Evolutionary conservation across 2,888 invertebrate species (phyloP).

Genomic region (Polyommatus iphigenia): DNA sequence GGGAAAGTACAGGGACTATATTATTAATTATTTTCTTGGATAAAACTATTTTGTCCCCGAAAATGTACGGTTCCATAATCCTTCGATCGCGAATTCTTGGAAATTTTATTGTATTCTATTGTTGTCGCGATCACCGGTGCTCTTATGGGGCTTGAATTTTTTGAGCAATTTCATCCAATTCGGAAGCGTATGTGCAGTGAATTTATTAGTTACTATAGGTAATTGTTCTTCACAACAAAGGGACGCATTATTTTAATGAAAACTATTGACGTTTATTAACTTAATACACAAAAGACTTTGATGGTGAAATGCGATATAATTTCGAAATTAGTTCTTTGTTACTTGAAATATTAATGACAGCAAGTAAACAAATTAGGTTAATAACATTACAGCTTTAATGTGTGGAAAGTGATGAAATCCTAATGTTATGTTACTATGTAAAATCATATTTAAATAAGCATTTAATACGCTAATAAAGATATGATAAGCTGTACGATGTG

Average conservation of each 20-base stretch:
- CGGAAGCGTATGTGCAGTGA: neutral
- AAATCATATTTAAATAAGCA: too few relatives aligned
- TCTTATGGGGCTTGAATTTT: too few relatives aligned
- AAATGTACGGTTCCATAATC: too few relatives aligned
- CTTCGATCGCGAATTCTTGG: too few relatives aligned
- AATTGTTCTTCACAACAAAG: slow-evolving; percentile 5
- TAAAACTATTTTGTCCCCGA: too few relatives aligned
- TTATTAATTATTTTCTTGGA: too few relatives aligned
- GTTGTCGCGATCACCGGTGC: too few relatives aligned
- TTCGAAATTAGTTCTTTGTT: neutral
- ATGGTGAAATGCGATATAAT: neutral
- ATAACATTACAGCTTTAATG: neutral
- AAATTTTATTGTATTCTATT: too few relatives aligned
- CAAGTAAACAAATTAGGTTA: neutral
- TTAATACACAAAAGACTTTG: neutral
- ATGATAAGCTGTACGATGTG: too few relatives aligned
- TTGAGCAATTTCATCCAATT: neutral
- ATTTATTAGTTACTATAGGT: neutral
- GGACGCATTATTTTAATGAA: slow-evolving; percentile 27
- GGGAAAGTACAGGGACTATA: too few relatives aligned
- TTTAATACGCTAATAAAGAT: too few relatives aligned
- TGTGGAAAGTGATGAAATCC: neutral
- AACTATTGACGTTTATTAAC: slow-evolving; percentile 1
- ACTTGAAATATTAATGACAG: neutral
- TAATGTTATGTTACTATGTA: neutral